phyloP scores from a whole-genome alignment of 2,888 invertebrate genomes.

The Metalampra italica region DNA sequence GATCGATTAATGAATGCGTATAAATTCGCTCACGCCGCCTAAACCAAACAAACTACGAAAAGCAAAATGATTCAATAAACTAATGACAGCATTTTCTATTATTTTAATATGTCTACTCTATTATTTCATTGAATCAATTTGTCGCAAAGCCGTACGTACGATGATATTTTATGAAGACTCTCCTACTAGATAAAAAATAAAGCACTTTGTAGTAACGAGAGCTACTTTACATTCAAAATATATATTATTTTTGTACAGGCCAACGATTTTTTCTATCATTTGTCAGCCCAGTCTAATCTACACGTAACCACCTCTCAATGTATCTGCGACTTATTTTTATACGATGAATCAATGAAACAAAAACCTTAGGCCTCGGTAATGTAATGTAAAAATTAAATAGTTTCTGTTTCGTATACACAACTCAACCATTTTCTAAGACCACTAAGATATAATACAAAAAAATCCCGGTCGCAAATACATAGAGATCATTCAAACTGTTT shows the following conservation, averaged over 20 bases:
- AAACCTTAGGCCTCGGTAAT: conserved; percentile 24
- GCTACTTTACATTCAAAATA: conserved; percentile 50
- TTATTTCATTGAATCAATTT: conserved; percentile 15
- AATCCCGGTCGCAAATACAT: conserved; percentile 29
- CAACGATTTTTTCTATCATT: conserved; percentile 33
- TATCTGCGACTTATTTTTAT: conserved; percentile 34
- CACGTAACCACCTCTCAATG: conserved; percentile 30
- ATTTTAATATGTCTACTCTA: not conserved
- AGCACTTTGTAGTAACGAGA: conserved; percentile 56
- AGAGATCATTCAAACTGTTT: conserved; percentile 19
- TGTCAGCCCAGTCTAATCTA: conserved; percentile 29
- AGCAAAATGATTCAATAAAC: conserved; percentile 16
- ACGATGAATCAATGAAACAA: conserved; percentile 12
- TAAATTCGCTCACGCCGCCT: conserved; percentile 7
- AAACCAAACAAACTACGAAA: conserved; percentile 17
- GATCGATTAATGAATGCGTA: not conserved
- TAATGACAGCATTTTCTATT: not conserved
- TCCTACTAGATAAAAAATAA: conserved; percentile 52
- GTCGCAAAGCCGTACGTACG: conserved; percentile 35
- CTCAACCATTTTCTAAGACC: conserved; percentile 20
- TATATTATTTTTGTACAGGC: conserved; percentile 64
- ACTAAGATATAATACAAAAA: conserved; percentile 7
- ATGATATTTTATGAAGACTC: conserved; percentile 30
- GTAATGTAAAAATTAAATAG: conserved; percentile 17
- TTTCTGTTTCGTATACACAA: conserved; percentile 12